These are phyloP conservation scores for Microctonus hyperodae DNA, from an alignment of 2,888 invertebrate species.

Conservation along the genomic window DNA sequence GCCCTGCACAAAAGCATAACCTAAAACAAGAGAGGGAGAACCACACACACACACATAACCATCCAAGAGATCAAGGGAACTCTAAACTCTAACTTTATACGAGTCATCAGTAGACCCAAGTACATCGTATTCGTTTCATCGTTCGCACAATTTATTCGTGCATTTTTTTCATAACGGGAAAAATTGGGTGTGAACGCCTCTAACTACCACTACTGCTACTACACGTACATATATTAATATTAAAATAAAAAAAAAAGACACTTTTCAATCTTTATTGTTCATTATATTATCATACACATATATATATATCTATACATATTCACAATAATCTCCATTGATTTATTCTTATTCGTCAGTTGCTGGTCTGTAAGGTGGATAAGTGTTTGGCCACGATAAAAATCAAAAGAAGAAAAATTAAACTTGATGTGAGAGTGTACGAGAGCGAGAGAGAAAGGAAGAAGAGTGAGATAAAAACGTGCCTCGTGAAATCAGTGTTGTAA, in stretches of 20 bases:
- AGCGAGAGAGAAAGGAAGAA: neutral
- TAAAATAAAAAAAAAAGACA: no score
- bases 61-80: constrained; percentile 35
- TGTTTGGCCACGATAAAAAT: neutral
- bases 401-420: constrained; percentile 21
- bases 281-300: constrained; percentile 1
- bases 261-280: no score
- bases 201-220: no score
- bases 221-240: no score
- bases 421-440: neutral
- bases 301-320: neutral
- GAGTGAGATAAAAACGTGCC: constrained; percentile 16
- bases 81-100: constrained; percentile 55
- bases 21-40: constrained; percentile 13
- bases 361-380: neutral
- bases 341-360: neutral
- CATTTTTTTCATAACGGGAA: constrained; percentile 38
- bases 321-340: neutral
- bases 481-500: constrained; percentile 28
- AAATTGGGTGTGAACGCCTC: constrained; percentile 33
- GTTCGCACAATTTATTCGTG: constrained; percentile 46
- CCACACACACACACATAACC: constrained; percentile 18
- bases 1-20: constrained; percentile 14
- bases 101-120: constrained; percentile 49
- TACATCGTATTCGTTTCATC: constrained; percentile 51